These are phyloP conservation scores for Peromyscus nudipes DNA, from an alignment of 2,797 vertebrate genomes.

Conservation along the genomic window DNA sequence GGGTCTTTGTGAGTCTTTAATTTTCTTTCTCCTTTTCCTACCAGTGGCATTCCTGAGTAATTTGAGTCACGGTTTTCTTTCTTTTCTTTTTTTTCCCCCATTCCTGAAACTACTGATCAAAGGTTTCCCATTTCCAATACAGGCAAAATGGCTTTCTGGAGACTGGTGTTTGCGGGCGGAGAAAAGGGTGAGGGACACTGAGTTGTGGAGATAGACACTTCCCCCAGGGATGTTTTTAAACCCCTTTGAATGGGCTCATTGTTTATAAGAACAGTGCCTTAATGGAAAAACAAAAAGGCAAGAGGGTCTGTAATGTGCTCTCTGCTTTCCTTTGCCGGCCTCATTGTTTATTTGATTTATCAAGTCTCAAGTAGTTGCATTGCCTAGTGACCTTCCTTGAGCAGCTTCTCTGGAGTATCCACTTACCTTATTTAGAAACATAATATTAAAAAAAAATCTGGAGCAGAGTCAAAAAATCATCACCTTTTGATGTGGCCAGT, in stretches of 20 bases:
- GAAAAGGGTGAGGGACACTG: slow-evolving; percentile 37
- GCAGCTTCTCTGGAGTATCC: slow-evolving; percentile 65
- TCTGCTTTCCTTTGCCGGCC: slow-evolving; percentile 69
- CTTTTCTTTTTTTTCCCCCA: too few species aligned
- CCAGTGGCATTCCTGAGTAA: slow-evolving; percentile 68
- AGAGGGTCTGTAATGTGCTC: slow-evolving; percentile 24
- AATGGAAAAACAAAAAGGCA: slow-evolving; percentile 80
- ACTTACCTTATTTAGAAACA: slow-evolving; percentile 84
- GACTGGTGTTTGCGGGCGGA: background rate
- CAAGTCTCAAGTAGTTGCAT: slow-evolving; percentile 58
- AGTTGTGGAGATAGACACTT: slow-evolving; percentile 66
- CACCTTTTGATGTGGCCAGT: slow-evolving; percentile 79
- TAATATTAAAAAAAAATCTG: slow-evolving; percentile 75
- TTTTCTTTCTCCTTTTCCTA: slow-evolving; percentile 49
- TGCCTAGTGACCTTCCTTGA: slow-evolving; percentile 73
- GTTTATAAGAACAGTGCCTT: slow-evolving; percentile 76
- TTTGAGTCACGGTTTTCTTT: slow-evolving; percentile 41
- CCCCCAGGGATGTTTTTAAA: slow-evolving; percentile 69
- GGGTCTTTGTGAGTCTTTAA: slow-evolving; percentile 31
- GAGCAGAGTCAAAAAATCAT: slow-evolving; percentile 78
- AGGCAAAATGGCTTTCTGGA: slow-evolving; percentile 11
- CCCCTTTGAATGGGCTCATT: slow-evolving; percentile 72
- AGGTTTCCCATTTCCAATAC: slow-evolving; percentile 63
- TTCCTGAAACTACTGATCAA: slow-evolving; percentile 65
- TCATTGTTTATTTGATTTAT: slow-evolving; percentile 82